Base-by-base conservation (phyloP, 2,113 vertebrate genomes). In the Rhagologus leucostigma region DNA sequence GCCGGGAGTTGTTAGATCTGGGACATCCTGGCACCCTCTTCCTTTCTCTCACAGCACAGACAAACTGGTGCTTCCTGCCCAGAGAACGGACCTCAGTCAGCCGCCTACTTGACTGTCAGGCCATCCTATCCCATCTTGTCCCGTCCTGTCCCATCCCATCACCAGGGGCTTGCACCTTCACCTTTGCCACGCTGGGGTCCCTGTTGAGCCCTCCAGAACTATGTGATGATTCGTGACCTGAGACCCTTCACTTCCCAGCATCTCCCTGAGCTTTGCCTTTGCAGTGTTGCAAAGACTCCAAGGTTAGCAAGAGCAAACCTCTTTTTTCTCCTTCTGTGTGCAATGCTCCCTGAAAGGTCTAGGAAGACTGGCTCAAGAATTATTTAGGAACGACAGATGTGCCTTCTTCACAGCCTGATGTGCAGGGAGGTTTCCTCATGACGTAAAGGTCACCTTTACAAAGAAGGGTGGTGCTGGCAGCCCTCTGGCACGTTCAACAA, bases 401-500 rank as follows among this genome's bases (percentile, higher is more conserved):
- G 3, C 20, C 35, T 64, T 75, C 37, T 62, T 57, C 65, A 41
- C 60, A 55, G 69, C 56, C n/a, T 2, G 2, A 33, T 29, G 74
- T 7, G 4, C 60, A 62, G 41, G 55, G 29, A 76, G 26, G 65
- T 32, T 82, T 78, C 49, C 44, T 24, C 10, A 1, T 24, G 74
- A 52, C 18, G 15, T 18, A 33, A 81, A 84, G 42, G 49, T 62
- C 74, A 84, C 21, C 56, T 75, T 47, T 71, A 21, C 15, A 18
- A 62, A 41, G 16, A 56, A 32, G 22, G 33, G 24, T 53, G 33
- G 20, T 19, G 27, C 74, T 78, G 62, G 35, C 53, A 88, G 75
- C 47, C 46, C 71, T 62, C 64, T 1, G 4, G 19, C 10, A 3
- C 1, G 2, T 35, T 39, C 49, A 35, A 2, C 2, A 14, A 3